A percentile compares a stretch with the other conserved stretches of the same genome.
phyloP scores from a whole-genome alignment of 2,888 invertebrate genomes.

The Cheilosia soror region DNA sequence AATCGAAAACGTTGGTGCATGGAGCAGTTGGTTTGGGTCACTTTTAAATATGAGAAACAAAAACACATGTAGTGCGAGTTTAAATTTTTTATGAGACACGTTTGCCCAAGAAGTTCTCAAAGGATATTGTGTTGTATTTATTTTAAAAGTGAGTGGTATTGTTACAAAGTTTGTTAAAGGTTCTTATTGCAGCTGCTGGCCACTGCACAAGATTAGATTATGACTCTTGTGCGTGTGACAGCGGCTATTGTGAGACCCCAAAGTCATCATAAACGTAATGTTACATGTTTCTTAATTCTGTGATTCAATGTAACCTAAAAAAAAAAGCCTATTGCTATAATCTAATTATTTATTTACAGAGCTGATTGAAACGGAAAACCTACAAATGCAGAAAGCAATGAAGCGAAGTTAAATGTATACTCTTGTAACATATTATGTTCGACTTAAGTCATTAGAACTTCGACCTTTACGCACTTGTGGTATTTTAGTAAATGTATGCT shows the following conservation, averaged over 20 bases:
- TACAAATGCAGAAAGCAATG: slow-evolving; percentile 6
- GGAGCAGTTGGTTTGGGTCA: slow-evolving; percentile 55
- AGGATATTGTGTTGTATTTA: slow-evolving; percentile 13
- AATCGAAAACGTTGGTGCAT: slow-evolving; percentile 49
- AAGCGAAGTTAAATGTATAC: too few relatives aligned
- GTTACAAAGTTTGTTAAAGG: slow-evolving; percentile 73
- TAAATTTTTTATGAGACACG: slow-evolving; percentile 54
- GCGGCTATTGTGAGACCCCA: slow-evolving; percentile 95
- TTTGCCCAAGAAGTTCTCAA: slow-evolving; percentile 8
- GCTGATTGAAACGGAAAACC: neutral
- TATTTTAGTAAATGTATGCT: too few relatives aligned
- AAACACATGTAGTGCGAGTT: slow-evolving; percentile 59
- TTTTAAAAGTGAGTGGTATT: slow-evolving; percentile 33
- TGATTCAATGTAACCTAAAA: neutral
- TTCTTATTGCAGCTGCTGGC: slow-evolving; percentile 97
- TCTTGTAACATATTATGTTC: neutral
- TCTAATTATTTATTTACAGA: slow-evolving; percentile 46
- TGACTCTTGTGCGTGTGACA: slow-evolving; percentile 99
- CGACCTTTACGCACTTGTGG: too few relatives aligned
- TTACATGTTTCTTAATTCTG: neutral
- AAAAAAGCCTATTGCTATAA: slow-evolving; percentile 1
- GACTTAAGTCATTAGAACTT: too few relatives aligned
- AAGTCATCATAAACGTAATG: slow-evolving; percentile 54
- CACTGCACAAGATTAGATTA: slow-evolving; percentile 98
- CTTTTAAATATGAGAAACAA: slow-evolving; percentile 70